A percentile compares a stretch with the other conserved stretches of the same genome.
Evolutionary conservation across 2,113 vertebrate species (phyloP).

Genomic region (Actinemys pallida): DNA sequence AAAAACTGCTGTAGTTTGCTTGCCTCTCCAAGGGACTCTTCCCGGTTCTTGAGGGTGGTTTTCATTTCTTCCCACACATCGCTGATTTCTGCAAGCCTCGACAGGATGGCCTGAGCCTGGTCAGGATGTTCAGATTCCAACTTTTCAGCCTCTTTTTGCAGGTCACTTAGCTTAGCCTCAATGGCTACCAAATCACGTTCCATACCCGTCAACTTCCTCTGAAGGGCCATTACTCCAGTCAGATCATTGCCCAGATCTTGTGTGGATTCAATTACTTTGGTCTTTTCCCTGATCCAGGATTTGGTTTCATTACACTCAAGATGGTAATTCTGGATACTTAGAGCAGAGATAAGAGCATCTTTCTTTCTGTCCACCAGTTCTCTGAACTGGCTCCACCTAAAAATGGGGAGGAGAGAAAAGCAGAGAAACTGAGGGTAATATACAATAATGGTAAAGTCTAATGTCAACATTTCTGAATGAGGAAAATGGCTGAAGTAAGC

Average conservation of each 20-base stretch:
- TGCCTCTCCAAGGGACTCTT: conserved; percentile 96
- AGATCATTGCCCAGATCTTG: conserved; percentile 98
- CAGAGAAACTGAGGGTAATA: background rate
- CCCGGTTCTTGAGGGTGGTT: conserved; percentile 92
- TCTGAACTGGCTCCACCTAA: conserved; percentile 97
- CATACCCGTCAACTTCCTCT: conserved; percentile 98
- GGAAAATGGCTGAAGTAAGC: background rate
- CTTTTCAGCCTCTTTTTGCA: conserved; percentile 94
- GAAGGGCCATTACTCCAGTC: conserved; percentile 96
- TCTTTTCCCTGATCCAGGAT: conserved; percentile 99
- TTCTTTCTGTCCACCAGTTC: conserved; percentile 98
- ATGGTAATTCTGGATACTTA: conserved; percentile 99
- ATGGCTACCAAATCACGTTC: conserved; percentile 97
- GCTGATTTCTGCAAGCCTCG: conserved; percentile 91
- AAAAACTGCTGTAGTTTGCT: conserved; percentile 99
- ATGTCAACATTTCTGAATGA: background rate
- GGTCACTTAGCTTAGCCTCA: conserved; percentile 93
- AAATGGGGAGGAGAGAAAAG: conserved; percentile 6
- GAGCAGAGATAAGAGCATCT: conserved; percentile 91
- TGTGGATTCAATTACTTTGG: conserved; percentile 99
- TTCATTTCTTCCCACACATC: conserved; percentile 98
- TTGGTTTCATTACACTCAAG: conserved; percentile 99
- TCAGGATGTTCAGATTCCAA: conserved; percentile 92
- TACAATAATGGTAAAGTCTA: background rate
- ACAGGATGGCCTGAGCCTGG: conserved; percentile 93